These are phyloP conservation scores for Pseudolaguvia tuberculata DNA, from an alignment of 2,113 vertebrate species.

Conservation along the genomic window DNA sequence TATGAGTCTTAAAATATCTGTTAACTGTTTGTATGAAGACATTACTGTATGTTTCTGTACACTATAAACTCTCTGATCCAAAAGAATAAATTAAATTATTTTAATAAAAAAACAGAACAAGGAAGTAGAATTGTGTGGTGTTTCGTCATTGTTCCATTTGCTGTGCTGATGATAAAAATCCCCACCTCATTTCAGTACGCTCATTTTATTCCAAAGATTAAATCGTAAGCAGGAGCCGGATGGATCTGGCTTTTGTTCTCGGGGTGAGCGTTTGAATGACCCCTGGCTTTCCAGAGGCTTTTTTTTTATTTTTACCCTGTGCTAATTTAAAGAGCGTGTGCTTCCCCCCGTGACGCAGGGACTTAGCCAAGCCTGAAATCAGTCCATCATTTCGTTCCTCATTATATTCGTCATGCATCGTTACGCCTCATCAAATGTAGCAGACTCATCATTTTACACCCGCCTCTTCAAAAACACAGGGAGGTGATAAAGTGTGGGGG, in stretches of 20 bases:
- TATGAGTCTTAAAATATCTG: neutral
- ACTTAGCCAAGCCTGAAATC: slow-evolving; percentile 45
- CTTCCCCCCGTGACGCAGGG: slow-evolving; percentile 23
- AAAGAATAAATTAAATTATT: slow-evolving; percentile 14
- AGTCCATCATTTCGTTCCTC: slow-evolving; percentile 46
- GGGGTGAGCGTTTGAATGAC: slow-evolving; percentile 28
- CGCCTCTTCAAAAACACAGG: neutral
- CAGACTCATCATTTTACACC: slow-evolving; percentile 41
- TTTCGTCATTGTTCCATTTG: neutral
- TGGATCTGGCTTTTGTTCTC: slow-evolving; percentile 29
- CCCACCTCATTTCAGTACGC: neutral
- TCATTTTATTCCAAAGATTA: slow-evolving; percentile 8
- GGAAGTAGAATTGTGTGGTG: slow-evolving; percentile 24
- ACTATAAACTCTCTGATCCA: neutral
- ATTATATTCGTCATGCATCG: slow-evolving; percentile 40
- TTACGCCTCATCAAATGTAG: slow-evolving; percentile 45
- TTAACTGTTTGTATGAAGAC: too few relatives aligned
- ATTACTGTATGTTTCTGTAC: neutral
- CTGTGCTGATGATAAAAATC: slow-evolving; percentile 1
- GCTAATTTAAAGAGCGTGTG: slow-evolving; percentile 28
- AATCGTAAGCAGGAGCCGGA: slow-evolving; percentile 26
- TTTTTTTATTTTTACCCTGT: neutral
- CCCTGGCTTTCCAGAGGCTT: slow-evolving; percentile 32
- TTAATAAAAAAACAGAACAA: neutral
- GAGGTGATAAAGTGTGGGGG: neutral